These are phyloP conservation scores for Lochmaea capreae DNA, from an alignment of 2,888 invertebrate species.

Conservation along the genomic window DNA sequence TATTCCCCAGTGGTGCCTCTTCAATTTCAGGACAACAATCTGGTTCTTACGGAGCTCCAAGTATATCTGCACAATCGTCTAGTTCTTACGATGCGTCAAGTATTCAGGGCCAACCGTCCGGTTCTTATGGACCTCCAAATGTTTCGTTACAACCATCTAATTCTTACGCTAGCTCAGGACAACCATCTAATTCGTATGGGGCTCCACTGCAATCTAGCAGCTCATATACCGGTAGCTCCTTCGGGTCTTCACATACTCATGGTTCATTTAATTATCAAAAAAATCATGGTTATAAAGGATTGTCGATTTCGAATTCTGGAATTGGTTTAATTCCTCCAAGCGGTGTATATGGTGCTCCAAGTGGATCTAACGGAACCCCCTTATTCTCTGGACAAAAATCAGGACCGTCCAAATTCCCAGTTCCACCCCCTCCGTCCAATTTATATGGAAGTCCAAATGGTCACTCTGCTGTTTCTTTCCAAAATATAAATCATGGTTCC, in stretches of 20 bases:
- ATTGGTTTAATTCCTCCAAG: constrained; percentile 71
- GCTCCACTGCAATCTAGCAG: constrained; percentile 44
- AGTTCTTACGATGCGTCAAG: background rate
- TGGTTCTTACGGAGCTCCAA: constrained; percentile 60
- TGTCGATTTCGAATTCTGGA: constrained; percentile 49
- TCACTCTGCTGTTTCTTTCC: constrained; percentile 68
- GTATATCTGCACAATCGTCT: constrained; percentile 52
- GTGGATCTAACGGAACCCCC: constrained; percentile 66
- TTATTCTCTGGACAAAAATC: constrained; percentile 54
- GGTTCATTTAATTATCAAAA: constrained; percentile 42
- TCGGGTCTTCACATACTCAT: constrained; percentile 36
- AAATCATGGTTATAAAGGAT: constrained; percentile 45
- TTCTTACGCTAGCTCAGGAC: constrained; percentile 55
- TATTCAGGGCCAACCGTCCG: background rate
- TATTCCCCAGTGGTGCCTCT: constrained; percentile 53
- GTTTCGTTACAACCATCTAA: constrained; percentile 43
- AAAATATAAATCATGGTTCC: constrained; percentile 57
- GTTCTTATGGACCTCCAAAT: constrained; percentile 33
- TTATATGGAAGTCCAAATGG: constrained; percentile 68
- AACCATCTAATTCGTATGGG: constrained; percentile 34
- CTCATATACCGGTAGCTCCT: constrained; percentile 29
- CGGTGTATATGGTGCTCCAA: constrained; percentile 73
- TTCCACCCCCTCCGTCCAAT: constrained; percentile 53
- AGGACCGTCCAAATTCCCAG: constrained; percentile 26
- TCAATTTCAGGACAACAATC: constrained; percentile 34